These are phyloP conservation scores for Callitettix versicolor DNA, from an alignment of 1,140 invertebrate species.

Conservation along the genomic window DNA sequence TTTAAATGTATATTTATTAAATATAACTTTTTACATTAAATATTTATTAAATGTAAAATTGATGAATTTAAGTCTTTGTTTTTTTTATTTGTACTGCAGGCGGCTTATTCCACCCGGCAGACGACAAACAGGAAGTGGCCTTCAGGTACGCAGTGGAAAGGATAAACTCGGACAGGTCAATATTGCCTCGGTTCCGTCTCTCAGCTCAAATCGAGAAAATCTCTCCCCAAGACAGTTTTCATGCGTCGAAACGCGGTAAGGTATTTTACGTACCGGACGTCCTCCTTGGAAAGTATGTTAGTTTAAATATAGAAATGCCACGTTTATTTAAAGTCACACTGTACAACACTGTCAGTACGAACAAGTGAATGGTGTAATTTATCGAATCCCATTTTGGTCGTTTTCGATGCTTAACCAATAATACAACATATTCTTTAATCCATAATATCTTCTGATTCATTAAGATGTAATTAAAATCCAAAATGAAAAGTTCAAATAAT, in stretches of 20 bases:
- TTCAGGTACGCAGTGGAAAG: conserved; percentile 83
- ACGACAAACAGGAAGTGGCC: conserved; percentile 75
- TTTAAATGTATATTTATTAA: neutral
- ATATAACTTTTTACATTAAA: neutral
- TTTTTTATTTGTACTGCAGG: conserved; percentile 44
- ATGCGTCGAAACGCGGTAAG: conserved; percentile 81
- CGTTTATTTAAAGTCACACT: too few species aligned
- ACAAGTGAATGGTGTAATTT: too few species aligned
- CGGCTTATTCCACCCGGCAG: conserved; percentile 76
- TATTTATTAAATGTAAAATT: neutral
- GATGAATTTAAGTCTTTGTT: neutral
- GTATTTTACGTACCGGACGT: too few species aligned
- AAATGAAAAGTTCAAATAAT: too few species aligned
- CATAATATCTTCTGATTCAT: too few species aligned
- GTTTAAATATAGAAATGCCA: too few species aligned
- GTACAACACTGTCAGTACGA: too few species aligned
- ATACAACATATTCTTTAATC: too few species aligned
- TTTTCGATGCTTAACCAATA: too few species aligned
- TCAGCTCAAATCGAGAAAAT: conserved; percentile 77
- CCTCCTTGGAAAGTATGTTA: too few species aligned
- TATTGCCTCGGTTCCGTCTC: conserved; percentile 70
- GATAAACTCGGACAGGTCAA: conserved; percentile 70
- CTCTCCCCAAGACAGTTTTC: conserved; percentile 81
- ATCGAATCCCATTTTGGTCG: too few species aligned
- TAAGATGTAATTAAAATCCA: too few species aligned